Conservation (phyloP, 2,888 invertebrate genomes). For the Laothoe populi region DNA sequence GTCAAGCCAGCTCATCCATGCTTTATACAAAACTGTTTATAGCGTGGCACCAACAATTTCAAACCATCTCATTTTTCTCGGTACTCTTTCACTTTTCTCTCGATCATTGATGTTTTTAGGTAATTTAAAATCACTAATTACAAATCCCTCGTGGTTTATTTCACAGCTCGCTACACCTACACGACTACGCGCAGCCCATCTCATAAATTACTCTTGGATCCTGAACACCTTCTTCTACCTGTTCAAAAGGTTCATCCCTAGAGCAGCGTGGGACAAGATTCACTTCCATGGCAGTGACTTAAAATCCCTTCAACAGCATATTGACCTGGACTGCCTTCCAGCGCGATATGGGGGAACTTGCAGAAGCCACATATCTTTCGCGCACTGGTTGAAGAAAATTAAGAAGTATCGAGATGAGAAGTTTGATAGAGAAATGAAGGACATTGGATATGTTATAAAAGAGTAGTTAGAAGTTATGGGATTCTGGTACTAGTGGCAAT, state of each 20-base stretch:
- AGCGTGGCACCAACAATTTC: no score
- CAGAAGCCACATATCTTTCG: conserved; percentile 83
- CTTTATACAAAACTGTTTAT: no score
- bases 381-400: conserved; percentile 84
- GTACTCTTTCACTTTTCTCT: no score
- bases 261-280: conserved; percentile 82
- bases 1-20: no score
- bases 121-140: background rate
- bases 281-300: conserved; percentile 72
- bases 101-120: no score
- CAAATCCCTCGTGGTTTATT: conserved; percentile 23
- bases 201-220: conserved; percentile 92
- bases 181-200: conserved; percentile 87
- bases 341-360: conserved; percentile 74
- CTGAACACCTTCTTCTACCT: conserved; percentile 90
- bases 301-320: conserved; percentile 67
- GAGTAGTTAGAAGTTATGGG: conserved; percentile 46
- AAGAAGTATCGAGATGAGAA: conserved; percentile 73
- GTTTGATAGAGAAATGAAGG: conserved; percentile 87
- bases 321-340: conserved; percentile 62
- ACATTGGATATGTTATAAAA: conserved; percentile 86
- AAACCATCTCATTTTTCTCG: no score
- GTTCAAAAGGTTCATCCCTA: conserved; percentile 90
- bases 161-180: conserved; percentile 87
- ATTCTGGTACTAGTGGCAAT: background rate